Percentiles rank a stretch among this genome's conserved stretches.
Conservation (phyloP, 2,797 vertebrate species). For the Eulemur coronatus region DNA sequence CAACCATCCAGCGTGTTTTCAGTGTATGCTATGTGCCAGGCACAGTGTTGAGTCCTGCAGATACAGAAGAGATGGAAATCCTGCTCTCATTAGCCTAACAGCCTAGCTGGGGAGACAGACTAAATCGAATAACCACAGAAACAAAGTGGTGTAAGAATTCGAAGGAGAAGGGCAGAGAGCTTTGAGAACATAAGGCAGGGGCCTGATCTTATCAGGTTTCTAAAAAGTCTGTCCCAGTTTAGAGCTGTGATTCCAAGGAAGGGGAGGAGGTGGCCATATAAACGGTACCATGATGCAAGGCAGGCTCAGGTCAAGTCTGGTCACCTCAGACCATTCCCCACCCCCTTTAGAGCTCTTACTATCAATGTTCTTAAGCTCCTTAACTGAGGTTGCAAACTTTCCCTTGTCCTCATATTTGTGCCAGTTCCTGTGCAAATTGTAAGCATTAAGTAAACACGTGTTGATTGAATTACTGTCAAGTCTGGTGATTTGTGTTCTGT, state of each 20-base stretch:
- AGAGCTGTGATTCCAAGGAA: background rate
- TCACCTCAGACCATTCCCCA: background rate
- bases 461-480: background rate
- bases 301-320: background rate
- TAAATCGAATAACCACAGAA: background rate
- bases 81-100: background rate
- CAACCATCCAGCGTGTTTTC: background rate
- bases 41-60: background rate
- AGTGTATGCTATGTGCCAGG: background rate
- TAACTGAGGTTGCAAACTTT: background rate
- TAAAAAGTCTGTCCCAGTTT: background rate
- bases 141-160: background rate
- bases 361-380: background rate
- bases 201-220: background rate
- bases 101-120: background rate
- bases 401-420: background rate
- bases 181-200: background rate
- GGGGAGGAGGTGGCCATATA: background rate
- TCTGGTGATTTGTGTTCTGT: background rate
- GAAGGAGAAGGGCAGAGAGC: background rate
- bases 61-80: background rate
- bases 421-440: background rate
- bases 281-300: fast-evolving
- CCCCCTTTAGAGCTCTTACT: background rate
- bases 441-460: background rate